phyloP scores from a whole-genome alignment of 1,140 invertebrate species.

The Drosophila fuyamai region DNA sequence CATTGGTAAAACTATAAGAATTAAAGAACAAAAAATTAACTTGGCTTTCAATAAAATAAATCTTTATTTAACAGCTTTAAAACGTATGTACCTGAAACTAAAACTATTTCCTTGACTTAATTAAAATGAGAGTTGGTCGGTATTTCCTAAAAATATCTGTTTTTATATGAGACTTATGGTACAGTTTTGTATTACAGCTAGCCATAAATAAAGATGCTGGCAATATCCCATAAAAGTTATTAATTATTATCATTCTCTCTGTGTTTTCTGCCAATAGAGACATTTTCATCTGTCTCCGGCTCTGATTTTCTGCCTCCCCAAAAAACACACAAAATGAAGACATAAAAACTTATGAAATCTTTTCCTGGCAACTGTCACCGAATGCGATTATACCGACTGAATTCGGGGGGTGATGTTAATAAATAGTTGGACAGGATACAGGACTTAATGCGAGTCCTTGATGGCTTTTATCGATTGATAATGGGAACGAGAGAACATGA shows the following conservation, averaged over 20 bases:
- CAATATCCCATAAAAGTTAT: neutral
- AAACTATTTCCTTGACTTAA: too few species aligned
- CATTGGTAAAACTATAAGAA: too few species aligned
- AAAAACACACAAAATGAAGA: constrained; percentile 56
- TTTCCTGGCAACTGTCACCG: constrained; percentile 47
- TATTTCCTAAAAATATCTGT: too few species aligned
- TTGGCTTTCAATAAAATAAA: too few species aligned
- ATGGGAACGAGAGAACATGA: neutral
- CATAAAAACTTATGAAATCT: constrained; percentile 68
- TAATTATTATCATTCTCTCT: constrained; percentile 14
- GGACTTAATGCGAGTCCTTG: constrained; percentile 9
- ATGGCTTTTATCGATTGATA: constrained; percentile 19
- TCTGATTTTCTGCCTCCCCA: constrained; percentile 49
- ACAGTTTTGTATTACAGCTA: too few species aligned
- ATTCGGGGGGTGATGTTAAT: constrained; percentile 18
- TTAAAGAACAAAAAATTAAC: too few species aligned
- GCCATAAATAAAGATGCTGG: neutral
- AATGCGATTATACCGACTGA: constrained; percentile 17
- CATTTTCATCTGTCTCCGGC: constrained; percentile 38
- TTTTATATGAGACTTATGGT: neutral
- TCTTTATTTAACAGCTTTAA: too few species aligned
- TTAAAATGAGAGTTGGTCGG: too few species aligned
- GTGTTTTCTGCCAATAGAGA: constrained; percentile 44
- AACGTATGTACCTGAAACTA: too few species aligned
- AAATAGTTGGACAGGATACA: constrained; percentile 20